phyloP scores from a whole-genome alignment of 2,888 invertebrate species.

The Carterocephalus palaemon region DNA sequence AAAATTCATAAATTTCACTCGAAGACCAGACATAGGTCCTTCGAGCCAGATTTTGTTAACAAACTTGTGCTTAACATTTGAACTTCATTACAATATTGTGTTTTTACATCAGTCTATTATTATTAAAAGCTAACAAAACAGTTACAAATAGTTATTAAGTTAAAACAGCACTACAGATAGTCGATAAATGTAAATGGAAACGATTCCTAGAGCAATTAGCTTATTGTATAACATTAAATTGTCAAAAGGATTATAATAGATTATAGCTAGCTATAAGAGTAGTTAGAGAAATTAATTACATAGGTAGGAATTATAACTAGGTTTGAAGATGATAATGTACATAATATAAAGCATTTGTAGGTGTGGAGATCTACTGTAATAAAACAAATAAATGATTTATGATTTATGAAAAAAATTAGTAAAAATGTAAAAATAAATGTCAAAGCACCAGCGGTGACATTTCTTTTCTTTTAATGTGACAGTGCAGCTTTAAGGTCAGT shows the following conservation, averaged over 20 bases:
- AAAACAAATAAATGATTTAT: no score
- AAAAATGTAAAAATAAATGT: no score
- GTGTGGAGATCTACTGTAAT: no score
- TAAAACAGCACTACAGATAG: neutral
- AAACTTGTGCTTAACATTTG: neutral
- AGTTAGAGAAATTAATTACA: conserved; percentile 1
- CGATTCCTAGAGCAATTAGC: no score
- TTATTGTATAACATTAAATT: neutral
- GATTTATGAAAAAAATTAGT: no score
- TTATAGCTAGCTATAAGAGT: neutral
- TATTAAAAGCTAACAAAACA: neutral
- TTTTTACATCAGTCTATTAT: neutral
- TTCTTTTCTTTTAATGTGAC: no score
- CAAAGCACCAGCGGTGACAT: no score
- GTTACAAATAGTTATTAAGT: neutral
- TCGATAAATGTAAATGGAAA: no score
- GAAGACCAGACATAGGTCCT: neutral
- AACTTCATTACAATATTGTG: neutral
- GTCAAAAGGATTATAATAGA: neutral
- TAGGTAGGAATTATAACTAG: conserved; percentile 1
- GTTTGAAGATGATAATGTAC: neutral
- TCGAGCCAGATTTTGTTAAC: neutral
- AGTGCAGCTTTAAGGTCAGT: no score
- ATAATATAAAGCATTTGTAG: no score
- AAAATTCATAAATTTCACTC: no score